Percentiles rank a stretch among this genome's conserved stretches.
These are phyloP conservation scores for Pangasianodon gigas DNA, from an alignment of 2,113 vertebrate genomes.

Conservation along the genomic window DNA sequence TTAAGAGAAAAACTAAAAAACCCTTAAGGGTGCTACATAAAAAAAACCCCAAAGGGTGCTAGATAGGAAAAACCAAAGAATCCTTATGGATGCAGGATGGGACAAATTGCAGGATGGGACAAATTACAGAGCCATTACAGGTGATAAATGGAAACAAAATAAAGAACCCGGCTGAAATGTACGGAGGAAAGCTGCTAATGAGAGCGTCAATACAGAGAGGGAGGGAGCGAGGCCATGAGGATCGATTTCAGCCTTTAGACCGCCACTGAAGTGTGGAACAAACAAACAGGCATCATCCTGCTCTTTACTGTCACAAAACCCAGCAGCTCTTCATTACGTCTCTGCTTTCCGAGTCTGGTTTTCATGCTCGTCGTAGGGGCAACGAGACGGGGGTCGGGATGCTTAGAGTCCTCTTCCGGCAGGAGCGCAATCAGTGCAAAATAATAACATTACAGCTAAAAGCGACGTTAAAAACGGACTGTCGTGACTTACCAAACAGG, in stretches of 20 bases:
- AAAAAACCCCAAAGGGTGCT: not conserved
- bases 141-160: too few species aligned
- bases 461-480: not conserved
- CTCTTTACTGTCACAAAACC: not conserved
- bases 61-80: not conserved
- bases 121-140: too few species aligned
- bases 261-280: not conserved
- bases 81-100: not conserved
- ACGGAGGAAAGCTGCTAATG: constrained; percentile 37
- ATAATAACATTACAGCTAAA: not conserved
- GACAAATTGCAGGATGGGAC: not conserved
- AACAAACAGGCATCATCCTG: not conserved
- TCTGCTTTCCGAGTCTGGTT: not conserved
- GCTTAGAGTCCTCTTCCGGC: not conserved
- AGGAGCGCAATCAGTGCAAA: not conserved
- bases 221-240: not conserved
- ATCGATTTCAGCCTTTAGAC: constrained; percentile 35
- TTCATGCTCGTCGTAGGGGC: not conserved
- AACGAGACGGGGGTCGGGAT: not conserved
- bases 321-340: not conserved
- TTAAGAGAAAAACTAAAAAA: not conserved
- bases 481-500: too few species aligned
- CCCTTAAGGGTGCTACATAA: not conserved
- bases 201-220: constrained; percentile 10
- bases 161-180: too few species aligned